A percentile compares a stretch with the other conserved stretches of the same genome.
These are phyloP conservation scores for Chelmon rostratus DNA, from an alignment of 2,797 vertebrate genomes.

Conservation along the genomic window DNA sequence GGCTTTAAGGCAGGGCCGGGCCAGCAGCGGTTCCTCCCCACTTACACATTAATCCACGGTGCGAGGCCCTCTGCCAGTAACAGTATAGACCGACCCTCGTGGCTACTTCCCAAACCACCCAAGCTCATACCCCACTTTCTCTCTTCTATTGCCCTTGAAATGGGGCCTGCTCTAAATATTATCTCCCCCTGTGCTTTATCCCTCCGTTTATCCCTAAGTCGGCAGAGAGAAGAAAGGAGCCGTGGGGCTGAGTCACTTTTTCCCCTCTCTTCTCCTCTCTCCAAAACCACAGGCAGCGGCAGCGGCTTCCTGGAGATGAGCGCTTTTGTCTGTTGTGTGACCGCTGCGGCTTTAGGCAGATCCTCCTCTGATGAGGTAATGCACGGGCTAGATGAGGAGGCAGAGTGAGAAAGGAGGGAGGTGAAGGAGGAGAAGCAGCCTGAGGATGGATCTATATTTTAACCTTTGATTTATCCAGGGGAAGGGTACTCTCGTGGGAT, in stretches of 20 bases:
- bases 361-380: constrained; percentile 84
- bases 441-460: constrained; percentile 38
- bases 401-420: constrained; percentile 52
- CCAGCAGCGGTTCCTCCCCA: constrained; percentile 84
- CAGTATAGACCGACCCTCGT: constrained; percentile 62
- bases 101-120: constrained; percentile 77
- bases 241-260: constrained; percentile 84
- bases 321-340: constrained; percentile 86
- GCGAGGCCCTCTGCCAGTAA: constrained; percentile 66
- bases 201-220: constrained; percentile 82
- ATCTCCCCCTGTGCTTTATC: constrained; percentile 78
- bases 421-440: constrained; percentile 31
- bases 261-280: constrained; percentile 77
- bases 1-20: constrained; percentile 68
- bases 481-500: neutral
- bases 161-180: constrained; percentile 85
- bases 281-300: constrained; percentile 82
- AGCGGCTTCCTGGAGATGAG: constrained; percentile 84
- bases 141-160: constrained; percentile 87
- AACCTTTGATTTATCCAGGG: constrained; percentile 43
- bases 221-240: constrained; percentile 80
- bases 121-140: constrained; percentile 77
- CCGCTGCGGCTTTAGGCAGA: constrained; percentile 82
- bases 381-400: constrained; percentile 62
- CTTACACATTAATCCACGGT: constrained; percentile 76